Percentiles rank a stretch among this genome's conserved stretches.
Evolutionary conservation across 1,140 invertebrate genomes (phyloP).

Genomic region (Chironomus tepperi): DNA sequence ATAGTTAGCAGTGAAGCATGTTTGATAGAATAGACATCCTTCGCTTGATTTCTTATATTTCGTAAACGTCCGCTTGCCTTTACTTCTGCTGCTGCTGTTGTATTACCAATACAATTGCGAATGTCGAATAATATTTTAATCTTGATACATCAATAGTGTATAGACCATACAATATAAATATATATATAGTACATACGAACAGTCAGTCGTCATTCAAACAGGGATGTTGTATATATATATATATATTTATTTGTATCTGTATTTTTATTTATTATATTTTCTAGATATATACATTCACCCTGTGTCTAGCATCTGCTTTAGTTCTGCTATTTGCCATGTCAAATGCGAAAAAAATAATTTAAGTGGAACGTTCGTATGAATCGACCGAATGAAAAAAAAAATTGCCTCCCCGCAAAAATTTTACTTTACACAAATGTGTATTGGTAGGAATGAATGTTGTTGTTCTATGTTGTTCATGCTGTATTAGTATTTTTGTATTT

Average conservation of each 20-base stretch:
- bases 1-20: background rate
- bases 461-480: constrained; percentile 16
- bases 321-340: constrained; percentile 22
- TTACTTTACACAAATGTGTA: constrained; percentile 6
- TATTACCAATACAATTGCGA: background rate
- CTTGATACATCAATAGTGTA: background rate
- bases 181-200: too few relatives aligned
- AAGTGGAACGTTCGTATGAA: constrained; percentile 20
- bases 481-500: constrained; percentile 10
- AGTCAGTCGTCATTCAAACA: background rate
- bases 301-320: constrained; percentile 23
- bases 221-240: background rate
- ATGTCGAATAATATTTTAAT: constrained; percentile 1
- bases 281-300: constrained; percentile 11
- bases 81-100: background rate
- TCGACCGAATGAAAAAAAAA: constrained; percentile 17
- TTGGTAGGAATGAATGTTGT: constrained; percentile 19
- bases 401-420: constrained; percentile 23
- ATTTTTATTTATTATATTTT: background rate
- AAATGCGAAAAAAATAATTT: constrained; percentile 23
- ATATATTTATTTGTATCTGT: constrained; percentile 6
- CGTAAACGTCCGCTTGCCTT: background rate
- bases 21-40: constrained; percentile 4
- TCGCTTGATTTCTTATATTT: background rate
- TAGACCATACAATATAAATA: too few relatives aligned